These are phyloP conservation scores for Cyanocitta stelleri DNA, from an alignment of 2,113 vertebrate genomes.

Conservation along the genomic window DNA sequence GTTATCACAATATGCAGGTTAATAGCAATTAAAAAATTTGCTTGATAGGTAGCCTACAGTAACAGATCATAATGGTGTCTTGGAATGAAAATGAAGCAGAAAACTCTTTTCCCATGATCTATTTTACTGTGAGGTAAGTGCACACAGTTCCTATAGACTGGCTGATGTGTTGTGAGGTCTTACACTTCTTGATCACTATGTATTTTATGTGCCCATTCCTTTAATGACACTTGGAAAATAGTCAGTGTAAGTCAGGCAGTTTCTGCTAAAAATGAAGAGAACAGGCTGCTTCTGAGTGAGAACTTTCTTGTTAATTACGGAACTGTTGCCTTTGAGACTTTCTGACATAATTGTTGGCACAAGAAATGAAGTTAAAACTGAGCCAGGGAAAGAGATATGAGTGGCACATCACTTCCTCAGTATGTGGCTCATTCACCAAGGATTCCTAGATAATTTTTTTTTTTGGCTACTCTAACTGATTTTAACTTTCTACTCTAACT, in stretches of 20 bases:
- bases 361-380: not conserved
- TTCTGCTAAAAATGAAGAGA: not conserved
- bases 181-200: not conserved
- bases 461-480: not conserved
- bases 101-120: not conserved
- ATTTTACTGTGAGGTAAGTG: not conserved
- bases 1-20: not conserved
- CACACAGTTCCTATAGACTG: not conserved
- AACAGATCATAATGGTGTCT: not conserved
- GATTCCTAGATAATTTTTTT: not conserved
- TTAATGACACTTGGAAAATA: not conserved
- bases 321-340: not conserved
- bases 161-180: not conserved
- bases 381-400: not conserved
- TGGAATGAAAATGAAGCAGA: not conserved
- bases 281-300: not conserved
- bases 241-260: not conserved
- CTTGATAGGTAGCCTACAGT: not conserved
- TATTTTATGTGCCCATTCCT: not conserved
- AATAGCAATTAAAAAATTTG: not conserved
- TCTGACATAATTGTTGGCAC: not conserved
- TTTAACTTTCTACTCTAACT: not conserved
- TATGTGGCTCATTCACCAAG: not conserved
- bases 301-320: not conserved
- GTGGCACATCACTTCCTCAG: not conserved